phyloP scores from a whole-genome alignment of 92 coral and sea anemone genomes.

The Parazoanthus swiftii region DNA sequence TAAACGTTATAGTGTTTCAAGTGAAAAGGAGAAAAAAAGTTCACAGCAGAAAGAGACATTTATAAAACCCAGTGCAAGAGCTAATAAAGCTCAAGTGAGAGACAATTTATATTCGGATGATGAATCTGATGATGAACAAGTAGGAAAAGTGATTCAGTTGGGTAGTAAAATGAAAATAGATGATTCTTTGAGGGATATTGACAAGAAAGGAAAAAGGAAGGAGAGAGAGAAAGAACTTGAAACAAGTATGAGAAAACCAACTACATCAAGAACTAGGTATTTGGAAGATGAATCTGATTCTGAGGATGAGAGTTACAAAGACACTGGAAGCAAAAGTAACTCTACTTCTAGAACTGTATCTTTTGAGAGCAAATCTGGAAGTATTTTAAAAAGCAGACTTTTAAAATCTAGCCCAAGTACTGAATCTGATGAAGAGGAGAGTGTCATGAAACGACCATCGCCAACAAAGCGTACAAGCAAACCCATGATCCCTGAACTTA shows the following conservation, averaged over 20 bases:
- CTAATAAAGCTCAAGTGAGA: not conserved
- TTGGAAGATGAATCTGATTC: slow-evolving; percentile 37
- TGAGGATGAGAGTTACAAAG: not conserved
- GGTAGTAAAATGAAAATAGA: not conserved
- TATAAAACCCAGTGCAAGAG: not conserved
- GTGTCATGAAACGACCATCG: not conserved
- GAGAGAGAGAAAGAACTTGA: not conserved
- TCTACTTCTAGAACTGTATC: not conserved
- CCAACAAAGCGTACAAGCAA: not conserved
- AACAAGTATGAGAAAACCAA: not conserved
- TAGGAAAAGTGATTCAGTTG: slow-evolving; percentile 25
- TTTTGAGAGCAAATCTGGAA: not conserved
- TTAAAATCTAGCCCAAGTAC: not conserved
- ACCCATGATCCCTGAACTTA: slow-evolving; percentile 14
- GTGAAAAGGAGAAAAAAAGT: not conserved
- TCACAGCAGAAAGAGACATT: not conserved
- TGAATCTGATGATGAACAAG: slow-evolving; percentile 37
- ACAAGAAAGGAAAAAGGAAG: not conserved
- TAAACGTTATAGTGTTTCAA: not conserved
- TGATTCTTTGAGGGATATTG: not conserved
- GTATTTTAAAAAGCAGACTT: not conserved
- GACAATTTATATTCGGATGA: slow-evolving; percentile 8
- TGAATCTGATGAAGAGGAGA: slow-evolving; percentile 18
- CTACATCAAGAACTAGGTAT: not conserved
- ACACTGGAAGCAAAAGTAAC: not conserved